These are phyloP conservation scores for Drosophila lacicola DNA, from an alignment of 2,888 invertebrate genomes.

Conservation along the genomic window DNA sequence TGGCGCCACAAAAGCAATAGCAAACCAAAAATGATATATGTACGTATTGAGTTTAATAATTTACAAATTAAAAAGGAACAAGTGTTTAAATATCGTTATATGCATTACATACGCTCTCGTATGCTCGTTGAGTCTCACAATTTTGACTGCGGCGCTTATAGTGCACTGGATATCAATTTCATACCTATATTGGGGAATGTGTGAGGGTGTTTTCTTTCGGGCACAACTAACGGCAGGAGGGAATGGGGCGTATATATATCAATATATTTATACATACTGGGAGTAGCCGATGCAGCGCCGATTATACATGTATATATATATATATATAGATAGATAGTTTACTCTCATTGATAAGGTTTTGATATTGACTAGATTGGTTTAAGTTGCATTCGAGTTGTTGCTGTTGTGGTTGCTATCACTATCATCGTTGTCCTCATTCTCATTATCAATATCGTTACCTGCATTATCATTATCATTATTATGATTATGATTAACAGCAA, in stretches of 20 bases:
- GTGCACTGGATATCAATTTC: neutral
- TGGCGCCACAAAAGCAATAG: slow-evolving; percentile 8
- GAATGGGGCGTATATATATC: slow-evolving; percentile 4
- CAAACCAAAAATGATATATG: slow-evolving; percentile 10
- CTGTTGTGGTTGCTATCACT: slow-evolving; percentile 15
- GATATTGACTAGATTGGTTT: slow-evolving; percentile 41
- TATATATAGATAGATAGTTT: slow-evolving; percentile 11
- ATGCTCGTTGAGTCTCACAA: slow-evolving; percentile 25
- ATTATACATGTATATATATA: slow-evolving; percentile 5
- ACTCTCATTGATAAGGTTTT: slow-evolving; percentile 11
- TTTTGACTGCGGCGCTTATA: slow-evolving; percentile 8
- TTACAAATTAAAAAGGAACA: slow-evolving; percentile 54
- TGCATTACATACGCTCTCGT: slow-evolving; percentile 29
- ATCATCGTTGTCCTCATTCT: neutral
- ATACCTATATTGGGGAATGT: neutral
- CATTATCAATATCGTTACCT: neutral
- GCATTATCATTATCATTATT: neutral
- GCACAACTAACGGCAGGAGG: slow-evolving; percentile 2
- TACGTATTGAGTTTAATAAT: slow-evolving; percentile 16
- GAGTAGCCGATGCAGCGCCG: slow-evolving; percentile 18
- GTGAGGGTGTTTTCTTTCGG: slow-evolving; percentile 1
- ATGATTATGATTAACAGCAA: neutral
- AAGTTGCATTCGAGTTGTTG: slow-evolving; percentile 26
- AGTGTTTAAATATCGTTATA: slow-evolving; percentile 31
- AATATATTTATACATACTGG: neutral